A percentile compares a stretch with the other conserved stretches of the same genome.
Evolutionary conservation across 2,888 invertebrate genomes (phyloP).

Genomic region (Alloscopus bannaensis): DNA sequence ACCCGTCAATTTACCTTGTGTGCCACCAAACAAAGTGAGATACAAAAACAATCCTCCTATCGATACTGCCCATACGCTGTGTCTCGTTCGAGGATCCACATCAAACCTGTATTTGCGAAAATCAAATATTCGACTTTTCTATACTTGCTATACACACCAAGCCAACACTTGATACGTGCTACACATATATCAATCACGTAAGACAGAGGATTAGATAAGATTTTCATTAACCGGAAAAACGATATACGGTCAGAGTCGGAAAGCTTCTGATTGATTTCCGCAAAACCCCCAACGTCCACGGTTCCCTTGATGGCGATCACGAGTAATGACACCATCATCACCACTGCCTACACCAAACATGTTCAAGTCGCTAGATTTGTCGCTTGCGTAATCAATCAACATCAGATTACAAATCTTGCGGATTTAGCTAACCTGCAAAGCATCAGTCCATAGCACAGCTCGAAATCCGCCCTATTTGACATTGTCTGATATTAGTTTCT

Average conservation of each 20-base stretch:
- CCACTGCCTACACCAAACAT: no score
- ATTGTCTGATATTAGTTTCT: constrained; percentile 1
- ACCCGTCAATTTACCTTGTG: no score
- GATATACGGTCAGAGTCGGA: constrained; percentile 49
- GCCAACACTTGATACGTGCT: no score
- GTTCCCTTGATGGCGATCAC: constrained; percentile 65
- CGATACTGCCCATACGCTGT: constrained; percentile 69
- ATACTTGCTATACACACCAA: no score
- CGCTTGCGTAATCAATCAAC: no score
- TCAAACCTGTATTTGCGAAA: no score
- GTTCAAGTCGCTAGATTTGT: no score
- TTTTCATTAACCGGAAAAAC: constrained; percentile 61
- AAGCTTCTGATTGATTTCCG: constrained; percentile 57
- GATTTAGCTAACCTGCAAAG: no score
- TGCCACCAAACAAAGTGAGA: constrained; percentile 41
- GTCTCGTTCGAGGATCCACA: constrained; percentile 67
- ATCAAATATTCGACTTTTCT: no score
- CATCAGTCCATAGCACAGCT: constrained; percentile 70
- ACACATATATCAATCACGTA: no score
- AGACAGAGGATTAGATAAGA: no score
- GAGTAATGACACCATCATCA: constrained; percentile 66
- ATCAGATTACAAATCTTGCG: no score
- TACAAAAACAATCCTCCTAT: constrained; percentile 67
- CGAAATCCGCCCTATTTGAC: constrained; percentile 62
- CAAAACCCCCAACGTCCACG: constrained; percentile 65